phyloP scores from a whole-genome alignment of 1,140 invertebrate species.

The Heliconius melpomene region DNA sequence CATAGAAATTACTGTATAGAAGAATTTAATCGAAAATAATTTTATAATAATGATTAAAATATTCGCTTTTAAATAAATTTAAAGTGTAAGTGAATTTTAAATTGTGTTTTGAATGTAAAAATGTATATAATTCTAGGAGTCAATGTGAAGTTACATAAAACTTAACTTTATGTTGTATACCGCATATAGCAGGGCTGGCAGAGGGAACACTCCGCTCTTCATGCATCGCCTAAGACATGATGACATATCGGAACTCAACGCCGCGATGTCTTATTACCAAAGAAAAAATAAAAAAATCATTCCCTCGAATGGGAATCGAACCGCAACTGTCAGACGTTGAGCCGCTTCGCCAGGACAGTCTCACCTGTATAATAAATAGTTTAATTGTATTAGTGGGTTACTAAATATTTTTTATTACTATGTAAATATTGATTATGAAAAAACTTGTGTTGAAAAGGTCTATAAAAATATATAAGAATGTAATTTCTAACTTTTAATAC shows the following conservation, averaged over 20 bases:
- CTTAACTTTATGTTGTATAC: neutral
- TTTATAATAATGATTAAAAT: conserved; percentile 10
- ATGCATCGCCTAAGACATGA: neutral
- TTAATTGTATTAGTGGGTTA: neutral
- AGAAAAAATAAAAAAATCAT: too few species aligned
- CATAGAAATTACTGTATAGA: conserved; percentile 23
- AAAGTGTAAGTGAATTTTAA: conserved; percentile 1
- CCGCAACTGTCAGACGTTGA: too few species aligned
- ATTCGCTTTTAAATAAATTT: conserved; percentile 30
- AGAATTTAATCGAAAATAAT: conserved; percentile 15
- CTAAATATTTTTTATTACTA: neutral
- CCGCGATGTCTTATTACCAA: neutral
- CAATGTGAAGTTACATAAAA: neutral
- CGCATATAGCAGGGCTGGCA: neutral
- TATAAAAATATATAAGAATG: too few species aligned
- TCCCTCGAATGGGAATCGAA: too few species aligned
- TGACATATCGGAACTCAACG: neutral
- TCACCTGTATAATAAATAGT: neutral
- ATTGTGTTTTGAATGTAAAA: conserved; percentile 48
- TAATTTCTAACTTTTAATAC: too few species aligned
- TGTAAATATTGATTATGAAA: neutral
- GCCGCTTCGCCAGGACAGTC: too few species aligned
- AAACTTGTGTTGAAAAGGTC: too few species aligned
- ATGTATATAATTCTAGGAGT: conserved; percentile 50
- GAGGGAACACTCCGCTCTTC: neutral